These are phyloP conservation scores for Chrysopilus asiliformis DNA, from an alignment of 2,888 invertebrate species.

Conservation along the genomic window DNA sequence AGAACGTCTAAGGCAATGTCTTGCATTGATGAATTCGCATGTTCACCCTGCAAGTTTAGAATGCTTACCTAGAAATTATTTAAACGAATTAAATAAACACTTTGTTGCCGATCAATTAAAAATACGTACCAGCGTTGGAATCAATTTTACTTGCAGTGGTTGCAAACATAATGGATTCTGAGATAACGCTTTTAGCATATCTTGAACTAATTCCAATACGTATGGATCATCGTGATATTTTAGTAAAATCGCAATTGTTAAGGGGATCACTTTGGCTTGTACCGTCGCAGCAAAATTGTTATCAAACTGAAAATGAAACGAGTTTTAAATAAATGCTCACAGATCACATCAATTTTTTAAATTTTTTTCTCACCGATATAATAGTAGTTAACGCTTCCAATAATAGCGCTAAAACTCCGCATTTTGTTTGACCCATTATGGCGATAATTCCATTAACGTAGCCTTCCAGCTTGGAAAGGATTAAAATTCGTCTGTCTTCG, in stretches of 20 bases:
- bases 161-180: slow-evolving; percentile 44
- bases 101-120: no score
- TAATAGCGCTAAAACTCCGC: slow-evolving; percentile 39
- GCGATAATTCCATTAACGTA: slow-evolving; percentile 39
- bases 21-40: slow-evolving; percentile 32
- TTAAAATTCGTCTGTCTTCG: slow-evolving; percentile 31
- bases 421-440: slow-evolving; percentile 38
- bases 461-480: slow-evolving; percentile 39
- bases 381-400: slow-evolving; percentile 41
- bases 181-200: slow-evolving; percentile 48
- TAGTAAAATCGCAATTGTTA: slow-evolving; percentile 52
- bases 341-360: neutral
- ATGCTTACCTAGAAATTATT: slow-evolving; percentile 30
- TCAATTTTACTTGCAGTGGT: slow-evolving; percentile 47
- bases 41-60: slow-evolving; percentile 25
- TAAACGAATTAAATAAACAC: neutral
- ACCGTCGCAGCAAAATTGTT: slow-evolving; percentile 46
- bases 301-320: slow-evolving; percentile 39
- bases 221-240: slow-evolving; percentile 52
- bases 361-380: slow-evolving; percentile 33
- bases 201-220: slow-evolving; percentile 46
- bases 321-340: no score
- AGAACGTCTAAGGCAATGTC: slow-evolving; percentile 51
- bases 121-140: slow-evolving; percentile 48
- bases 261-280: slow-evolving; percentile 48